Conservation (phyloP, 2,113 vertebrate species). For the Eulemur macaco region DNA sequence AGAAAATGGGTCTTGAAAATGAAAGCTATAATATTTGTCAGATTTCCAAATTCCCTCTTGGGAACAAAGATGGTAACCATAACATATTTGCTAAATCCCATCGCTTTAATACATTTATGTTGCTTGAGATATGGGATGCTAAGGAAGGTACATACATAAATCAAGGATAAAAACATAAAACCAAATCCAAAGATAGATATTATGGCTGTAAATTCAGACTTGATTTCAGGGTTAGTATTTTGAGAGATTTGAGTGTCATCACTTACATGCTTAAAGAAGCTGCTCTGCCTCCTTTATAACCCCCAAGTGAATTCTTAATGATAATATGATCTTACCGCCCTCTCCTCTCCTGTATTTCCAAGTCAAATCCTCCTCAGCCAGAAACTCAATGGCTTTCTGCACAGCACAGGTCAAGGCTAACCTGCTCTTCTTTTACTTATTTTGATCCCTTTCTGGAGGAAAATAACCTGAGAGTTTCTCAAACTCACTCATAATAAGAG, state of each 20-base stretch:
- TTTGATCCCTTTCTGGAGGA: not conserved
- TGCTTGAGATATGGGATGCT: conserved; percentile 60
- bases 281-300: not conserved
- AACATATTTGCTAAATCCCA: conserved; percentile 78
- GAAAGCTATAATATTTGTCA: conserved; percentile 79
- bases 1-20: conserved; percentile 79
- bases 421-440: not conserved
- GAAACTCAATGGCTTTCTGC: not conserved
- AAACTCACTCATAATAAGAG: not conserved
- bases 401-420: not conserved
- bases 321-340: not conserved
- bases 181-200: conserved; percentile 73
- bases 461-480: not conserved
- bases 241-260: conserved; percentile 53
- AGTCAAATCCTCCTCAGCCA: not conserved
- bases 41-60: conserved; percentile 78
- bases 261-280: not conserved
- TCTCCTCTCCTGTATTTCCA: not conserved
- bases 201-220: conserved; percentile 70
- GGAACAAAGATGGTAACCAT: conserved; percentile 76
- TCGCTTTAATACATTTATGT: conserved; percentile 76
- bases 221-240: conserved; percentile 65
- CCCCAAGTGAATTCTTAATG: not conserved
- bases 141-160: conserved; percentile 57
- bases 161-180: conserved; percentile 74